These are phyloP conservation scores for Xylota segnis DNA, from an alignment of 2,888 invertebrate species.

Conservation along the genomic window DNA sequence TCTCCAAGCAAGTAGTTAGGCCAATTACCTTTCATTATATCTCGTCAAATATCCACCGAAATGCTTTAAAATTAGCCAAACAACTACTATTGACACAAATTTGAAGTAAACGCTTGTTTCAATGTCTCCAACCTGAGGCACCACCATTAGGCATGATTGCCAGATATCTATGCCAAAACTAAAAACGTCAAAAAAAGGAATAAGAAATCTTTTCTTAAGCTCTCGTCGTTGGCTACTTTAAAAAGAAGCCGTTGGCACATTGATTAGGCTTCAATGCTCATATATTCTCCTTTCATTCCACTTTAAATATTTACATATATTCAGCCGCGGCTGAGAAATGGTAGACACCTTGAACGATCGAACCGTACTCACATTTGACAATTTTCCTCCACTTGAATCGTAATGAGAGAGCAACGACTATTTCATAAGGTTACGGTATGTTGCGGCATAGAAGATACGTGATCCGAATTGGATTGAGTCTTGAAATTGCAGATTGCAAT, in stretches of 20 bases:
- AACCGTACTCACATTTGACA: conserved; percentile 59
- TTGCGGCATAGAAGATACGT: conserved; percentile 32
- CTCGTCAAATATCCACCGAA: conserved; percentile 3
- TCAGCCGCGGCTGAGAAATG: conserved; percentile 8
- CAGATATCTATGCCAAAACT: conserved; percentile 28
- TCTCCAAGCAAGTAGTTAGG: background rate
- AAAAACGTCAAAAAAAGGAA: conserved; percentile 35
- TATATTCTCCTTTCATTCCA: background rate
- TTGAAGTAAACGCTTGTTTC: conserved; percentile 38
- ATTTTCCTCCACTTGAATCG: conserved; percentile 68
- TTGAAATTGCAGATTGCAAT: conserved; percentile 28
- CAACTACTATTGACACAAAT: conserved; percentile 34
- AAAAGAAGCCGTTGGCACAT: conserved; percentile 30
- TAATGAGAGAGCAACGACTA: conserved; percentile 48
- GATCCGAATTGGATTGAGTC: conserved; percentile 32
- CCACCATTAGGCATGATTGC: conserved; percentile 19
- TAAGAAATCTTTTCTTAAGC: conserved; percentile 2
- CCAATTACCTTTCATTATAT: conserved; percentile 8
- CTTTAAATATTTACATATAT: conserved; percentile 22
- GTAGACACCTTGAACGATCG: conserved; percentile 56
- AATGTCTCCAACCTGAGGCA: conserved; percentile 34
- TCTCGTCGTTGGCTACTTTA: conserved; percentile 18
- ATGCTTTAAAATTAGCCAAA: conserved; percentile 28
- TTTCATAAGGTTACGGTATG: conserved; percentile 45
- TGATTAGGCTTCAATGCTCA: conserved; percentile 39